Conservation (phyloP, 1,140 invertebrate genomes). For the Anoplophora glabripennis region DNA sequence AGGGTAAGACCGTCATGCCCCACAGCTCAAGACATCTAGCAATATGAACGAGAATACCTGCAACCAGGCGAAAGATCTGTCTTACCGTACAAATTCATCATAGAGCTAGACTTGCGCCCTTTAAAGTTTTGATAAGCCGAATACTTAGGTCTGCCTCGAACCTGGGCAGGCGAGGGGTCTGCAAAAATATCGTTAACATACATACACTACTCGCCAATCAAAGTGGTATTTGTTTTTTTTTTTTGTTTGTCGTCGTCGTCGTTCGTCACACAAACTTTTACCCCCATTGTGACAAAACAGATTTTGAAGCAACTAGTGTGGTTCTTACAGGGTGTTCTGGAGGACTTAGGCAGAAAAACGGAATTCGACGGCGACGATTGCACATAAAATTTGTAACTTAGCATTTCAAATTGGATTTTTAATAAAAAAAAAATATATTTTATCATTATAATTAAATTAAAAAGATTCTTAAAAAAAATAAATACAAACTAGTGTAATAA, state of each 20-base stretch:
- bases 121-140: slow-evolving; percentile 81
- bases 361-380: too few species aligned
- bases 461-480: too few species aligned
- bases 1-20: slow-evolving; percentile 33
- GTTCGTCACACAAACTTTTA: not conserved
- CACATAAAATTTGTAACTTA: too few species aligned
- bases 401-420: too few species aligned
- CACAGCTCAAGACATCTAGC: slow-evolving; percentile 42
- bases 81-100: slow-evolving; percentile 94
- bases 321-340: not conserved
- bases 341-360: too few species aligned
- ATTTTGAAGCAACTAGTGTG: slow-evolving; percentile 17
- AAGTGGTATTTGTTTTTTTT: not conserved
- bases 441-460: too few species aligned
- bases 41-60: slow-evolving; percentile 27
- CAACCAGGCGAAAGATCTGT: slow-evolving; percentile 40
- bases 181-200: slow-evolving; percentile 55
- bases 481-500: too few species aligned
- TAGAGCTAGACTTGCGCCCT: slow-evolving; percentile 86
- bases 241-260: not conserved
- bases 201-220: slow-evolving; percentile 52
- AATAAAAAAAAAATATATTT: too few species aligned
- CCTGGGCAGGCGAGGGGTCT: slow-evolving; percentile 66
- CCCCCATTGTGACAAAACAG: slow-evolving; percentile 13
- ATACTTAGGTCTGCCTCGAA: slow-evolving; percentile 78